These are phyloP conservation scores for Phocoena phocoena DNA, from an alignment of 2,113 vertebrate species.

Conservation along the genomic window DNA sequence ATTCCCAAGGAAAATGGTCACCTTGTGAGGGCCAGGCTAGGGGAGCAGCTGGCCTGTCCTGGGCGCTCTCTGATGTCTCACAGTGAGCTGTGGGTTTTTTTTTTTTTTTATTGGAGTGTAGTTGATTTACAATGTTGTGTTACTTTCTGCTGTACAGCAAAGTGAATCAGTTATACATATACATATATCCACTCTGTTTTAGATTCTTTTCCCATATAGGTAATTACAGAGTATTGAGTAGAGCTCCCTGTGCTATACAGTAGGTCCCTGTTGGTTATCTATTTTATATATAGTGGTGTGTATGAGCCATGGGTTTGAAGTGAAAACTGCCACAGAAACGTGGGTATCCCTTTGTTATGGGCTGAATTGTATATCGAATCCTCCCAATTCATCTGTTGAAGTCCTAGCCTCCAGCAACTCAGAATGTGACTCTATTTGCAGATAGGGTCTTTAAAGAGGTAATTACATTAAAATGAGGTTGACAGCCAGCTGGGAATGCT, in stretches of 20 bases:
- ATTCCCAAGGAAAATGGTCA: background rate
- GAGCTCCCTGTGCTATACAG: background rate
- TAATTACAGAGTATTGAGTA: background rate
- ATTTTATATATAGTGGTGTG: background rate
- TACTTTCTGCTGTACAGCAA: background rate
- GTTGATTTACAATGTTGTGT: background rate
- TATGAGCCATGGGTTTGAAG: background rate
- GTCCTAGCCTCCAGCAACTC: background rate
- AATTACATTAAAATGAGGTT: background rate
- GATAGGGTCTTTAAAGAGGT: background rate
- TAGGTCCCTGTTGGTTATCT: background rate
- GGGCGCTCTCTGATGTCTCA: background rate
- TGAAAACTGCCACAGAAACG: background rate
- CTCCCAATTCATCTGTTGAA: background rate
- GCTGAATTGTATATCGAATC: background rate
- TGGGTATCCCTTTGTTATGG: background rate
- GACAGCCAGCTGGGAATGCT: background rate
- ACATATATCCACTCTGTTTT: background rate
- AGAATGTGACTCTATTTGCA: background rate
- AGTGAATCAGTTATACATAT: background rate
- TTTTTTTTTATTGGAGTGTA: background rate
- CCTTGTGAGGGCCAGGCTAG: background rate
- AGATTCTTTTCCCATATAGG: background rate
- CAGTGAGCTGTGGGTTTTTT: background rate
- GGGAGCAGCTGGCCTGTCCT: background rate